Base-by-base conservation (phyloP, 2,113 vertebrate genomes). In the Callionymus lyra region DNA sequence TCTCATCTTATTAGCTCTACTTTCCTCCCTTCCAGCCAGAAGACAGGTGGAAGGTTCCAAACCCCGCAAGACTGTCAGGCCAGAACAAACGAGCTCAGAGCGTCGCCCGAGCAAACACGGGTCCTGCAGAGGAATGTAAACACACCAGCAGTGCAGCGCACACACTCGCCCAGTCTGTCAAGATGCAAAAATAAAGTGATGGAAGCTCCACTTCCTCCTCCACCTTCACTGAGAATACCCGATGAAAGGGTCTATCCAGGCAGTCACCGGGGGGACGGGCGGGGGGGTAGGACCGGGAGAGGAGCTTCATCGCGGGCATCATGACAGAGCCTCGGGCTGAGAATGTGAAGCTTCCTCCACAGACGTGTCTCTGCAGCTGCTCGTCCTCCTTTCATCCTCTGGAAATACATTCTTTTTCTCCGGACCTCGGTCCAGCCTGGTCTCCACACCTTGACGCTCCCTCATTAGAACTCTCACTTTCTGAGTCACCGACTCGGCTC, bases 321-420 rank as follows among this genome's bases (percentile, higher is more conserved):
- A 76, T 86, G 81, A 85, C 83, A 83, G 80, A 74, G 80, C 85
- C 79, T 68, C 53, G 19, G 81, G 81, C 81, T 76, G 72, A 69
- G 59, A 59, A 73, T 68, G 75, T 57, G 63, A 41, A 81, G 63
- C 66, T 55, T 68, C 59, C 50, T 72, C 70, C 44, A 50, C 38
- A 60, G 52, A 44, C 65, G 64, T 56, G 36, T 50, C 56, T 62
- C 44, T 61, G 44, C 41, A 35, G 49, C 55, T 50, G 45, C 44
- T 12, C n/a, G 34, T 12, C 6, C 34, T 35, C n/a, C 15, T 11
- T 12, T 34, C 43, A 5, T 45, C 43, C 12, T 19, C 18, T 27
- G 12, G 27, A 15, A 6, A 4, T 31, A 33, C 11, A 5, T 18
- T 12, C 13, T 31, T 33, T 44, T 44, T 44, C 15, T 31, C 41